Evolutionary conservation across 2,113 vertebrate species (phyloP).

Genomic region (Ciconia stormi): DNA sequence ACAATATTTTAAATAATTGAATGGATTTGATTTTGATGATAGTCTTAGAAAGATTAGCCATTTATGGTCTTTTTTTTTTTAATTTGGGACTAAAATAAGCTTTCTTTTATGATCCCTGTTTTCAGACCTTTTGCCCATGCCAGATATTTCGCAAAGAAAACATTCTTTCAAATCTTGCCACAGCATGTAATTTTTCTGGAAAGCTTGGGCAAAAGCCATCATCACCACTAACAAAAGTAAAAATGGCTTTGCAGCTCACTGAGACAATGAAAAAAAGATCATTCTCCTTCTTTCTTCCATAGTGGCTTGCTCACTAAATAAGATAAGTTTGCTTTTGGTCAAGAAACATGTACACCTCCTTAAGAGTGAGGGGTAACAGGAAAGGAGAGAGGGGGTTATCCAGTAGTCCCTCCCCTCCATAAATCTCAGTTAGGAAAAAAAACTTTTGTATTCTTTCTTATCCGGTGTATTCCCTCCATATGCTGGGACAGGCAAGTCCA

Average conservation of each 20-base stretch:
- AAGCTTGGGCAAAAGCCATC: not conserved
- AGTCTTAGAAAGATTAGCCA: not conserved
- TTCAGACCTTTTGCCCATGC: not conserved
- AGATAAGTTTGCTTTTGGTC: rapidly evolving
- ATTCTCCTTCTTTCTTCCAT: not conserved
- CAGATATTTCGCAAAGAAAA: constrained; percentile 5
- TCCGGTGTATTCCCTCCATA: not conserved
- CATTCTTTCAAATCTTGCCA: not conserved
- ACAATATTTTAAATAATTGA: not conserved
- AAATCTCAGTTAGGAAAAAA: not conserved
- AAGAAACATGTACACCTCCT: not conserved
- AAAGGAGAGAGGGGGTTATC: not conserved
- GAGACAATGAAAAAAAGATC: not conserved
- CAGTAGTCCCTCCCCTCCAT: not conserved
- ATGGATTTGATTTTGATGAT: not conserved
- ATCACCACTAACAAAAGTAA: not conserved
- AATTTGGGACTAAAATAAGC: not conserved
- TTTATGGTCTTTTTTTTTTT: not conserved
- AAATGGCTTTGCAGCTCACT: not conserved
- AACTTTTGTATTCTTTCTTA: not conserved
- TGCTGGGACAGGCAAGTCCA: not conserved
- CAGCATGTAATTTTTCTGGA: not conserved
- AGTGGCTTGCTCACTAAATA: not conserved
- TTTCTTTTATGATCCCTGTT: not conserved
- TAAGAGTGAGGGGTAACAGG: not conserved